Evolutionary conservation across 2,113 vertebrate species (phyloP).

Genomic region (Triplophysa rosa): DNA sequence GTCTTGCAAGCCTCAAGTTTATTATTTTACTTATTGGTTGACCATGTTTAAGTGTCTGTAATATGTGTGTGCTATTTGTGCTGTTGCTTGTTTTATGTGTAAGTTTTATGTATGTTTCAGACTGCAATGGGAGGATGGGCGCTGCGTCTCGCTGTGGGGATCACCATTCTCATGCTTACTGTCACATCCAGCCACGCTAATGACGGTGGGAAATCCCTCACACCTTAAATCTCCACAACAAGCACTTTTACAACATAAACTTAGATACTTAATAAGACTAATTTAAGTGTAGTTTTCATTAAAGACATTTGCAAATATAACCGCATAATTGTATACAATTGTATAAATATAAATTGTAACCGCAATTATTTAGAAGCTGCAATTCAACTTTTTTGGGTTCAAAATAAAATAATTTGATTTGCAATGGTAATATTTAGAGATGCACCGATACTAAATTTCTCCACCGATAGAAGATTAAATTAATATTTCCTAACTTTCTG

Average conservation of each 20-base stretch:
- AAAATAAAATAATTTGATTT: too few species aligned
- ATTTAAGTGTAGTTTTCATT: too few species aligned
- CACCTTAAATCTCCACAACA: slow-evolving; percentile 12
- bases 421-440: too few species aligned
- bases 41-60: not conserved
- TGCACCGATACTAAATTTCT: too few species aligned
- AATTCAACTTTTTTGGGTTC: too few species aligned
- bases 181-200: slow-evolving; percentile 59
- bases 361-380: too few species aligned
- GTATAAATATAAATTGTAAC: too few species aligned
- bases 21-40: not conserved
- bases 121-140: slow-evolving; percentile 68
- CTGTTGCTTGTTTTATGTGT: not conserved
- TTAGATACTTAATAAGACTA: not conserved
- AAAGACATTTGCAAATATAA: too few species aligned
- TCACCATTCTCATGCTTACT: slow-evolving; percentile 59
- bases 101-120: slow-evolving; percentile 60
- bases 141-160: slow-evolving; percentile 50
- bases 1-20: not conserved
- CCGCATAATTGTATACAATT: too few species aligned
- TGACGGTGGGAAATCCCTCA: slow-evolving; percentile 58
- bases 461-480: too few species aligned
- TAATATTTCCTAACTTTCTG: too few species aligned
- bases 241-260: not conserved
- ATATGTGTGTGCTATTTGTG: slow-evolving; percentile 2